Evolutionary conservation across 2,113 vertebrate genomes (phyloP).

Genomic region (Paramisgurnus dabryanus): DNA sequence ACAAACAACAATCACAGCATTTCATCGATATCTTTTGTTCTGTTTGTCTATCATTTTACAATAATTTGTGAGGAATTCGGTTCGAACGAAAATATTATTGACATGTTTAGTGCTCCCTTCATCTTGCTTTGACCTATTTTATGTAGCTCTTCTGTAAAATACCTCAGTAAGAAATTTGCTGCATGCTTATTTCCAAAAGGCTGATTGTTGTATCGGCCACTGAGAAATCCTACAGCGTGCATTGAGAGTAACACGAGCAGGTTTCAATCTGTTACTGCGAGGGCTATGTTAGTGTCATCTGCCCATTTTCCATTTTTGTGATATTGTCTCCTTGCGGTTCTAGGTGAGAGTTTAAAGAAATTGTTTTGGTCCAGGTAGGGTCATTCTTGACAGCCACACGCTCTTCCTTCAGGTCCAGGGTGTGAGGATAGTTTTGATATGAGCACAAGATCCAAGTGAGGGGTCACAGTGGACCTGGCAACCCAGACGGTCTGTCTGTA

Average conservation of each 20-base stretch:
- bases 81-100: neutral
- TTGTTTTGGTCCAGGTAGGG: too few relatives aligned
- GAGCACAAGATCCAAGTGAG: too few relatives aligned
- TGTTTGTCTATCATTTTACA: neutral
- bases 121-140: constrained; percentile 77
- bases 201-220: constrained; percentile 55
- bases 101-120: constrained; percentile 54
- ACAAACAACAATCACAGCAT: neutral
- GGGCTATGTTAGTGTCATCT: too few relatives aligned
- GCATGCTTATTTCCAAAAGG: constrained; percentile 75
- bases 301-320: too few relatives aligned
- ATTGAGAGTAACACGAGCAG: constrained; percentile 53
- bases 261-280: too few relatives aligned
- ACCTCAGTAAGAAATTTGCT: constrained; percentile 72
- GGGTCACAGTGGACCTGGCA: too few relatives aligned
- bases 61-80: neutral
- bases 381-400: too few relatives aligned
- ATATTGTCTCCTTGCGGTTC: too few relatives aligned
- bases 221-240: constrained; percentile 36
- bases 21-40: neutral
- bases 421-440: too few relatives aligned
- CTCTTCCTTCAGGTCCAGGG: too few relatives aligned
- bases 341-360: too few relatives aligned
- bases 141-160: constrained; percentile 74
- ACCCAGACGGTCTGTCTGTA: too few relatives aligned